Conservation (phyloP, 2,888 invertebrate genomes). For the Pterostichus madidus region DNA sequence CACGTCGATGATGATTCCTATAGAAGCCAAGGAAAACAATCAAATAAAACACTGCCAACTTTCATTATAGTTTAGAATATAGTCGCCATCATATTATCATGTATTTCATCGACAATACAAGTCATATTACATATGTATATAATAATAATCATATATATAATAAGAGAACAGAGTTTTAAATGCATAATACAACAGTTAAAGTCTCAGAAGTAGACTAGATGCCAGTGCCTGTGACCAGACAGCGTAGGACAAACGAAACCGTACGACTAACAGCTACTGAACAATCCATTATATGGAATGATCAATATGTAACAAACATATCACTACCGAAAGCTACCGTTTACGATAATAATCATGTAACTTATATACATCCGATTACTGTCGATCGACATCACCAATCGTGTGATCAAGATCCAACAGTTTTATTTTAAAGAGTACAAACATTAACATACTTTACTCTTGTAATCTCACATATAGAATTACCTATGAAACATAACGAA, state of each 20-base stretch:
- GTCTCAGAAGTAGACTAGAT: slow-evolving; percentile 66
- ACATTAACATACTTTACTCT: slow-evolving; percentile 63
- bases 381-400: slow-evolving; percentile 9
- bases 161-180: slow-evolving; percentile 66
- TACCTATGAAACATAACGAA: slow-evolving; percentile 65
- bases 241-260: slow-evolving; percentile 57
- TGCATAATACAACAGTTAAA: slow-evolving; percentile 66
- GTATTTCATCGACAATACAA: slow-evolving; percentile 65
- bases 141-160: slow-evolving; percentile 60
- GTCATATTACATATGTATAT: slow-evolving; percentile 60
- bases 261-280: slow-evolving; percentile 67
- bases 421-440: slow-evolving; percentile 63
- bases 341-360: slow-evolving; percentile 62
- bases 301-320: slow-evolving; percentile 66
- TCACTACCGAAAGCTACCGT: slow-evolving; percentile 67
- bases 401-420: slow-evolving; percentile 54
- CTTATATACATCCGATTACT: slow-evolving; percentile 64
- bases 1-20: slow-evolving; percentile 32
- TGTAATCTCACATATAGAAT: slow-evolving; percentile 64
- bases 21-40: slow-evolving; percentile 16
- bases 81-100: slow-evolving; percentile 63
- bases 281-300: slow-evolving; percentile 66
- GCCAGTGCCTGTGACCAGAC: slow-evolving; percentile 39
- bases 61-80: slow-evolving; percentile 64
- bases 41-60: slow-evolving; percentile 39